Base-by-base conservation (phyloP, 2,797 vertebrate genomes). In the Ibycter americanus region DNA sequence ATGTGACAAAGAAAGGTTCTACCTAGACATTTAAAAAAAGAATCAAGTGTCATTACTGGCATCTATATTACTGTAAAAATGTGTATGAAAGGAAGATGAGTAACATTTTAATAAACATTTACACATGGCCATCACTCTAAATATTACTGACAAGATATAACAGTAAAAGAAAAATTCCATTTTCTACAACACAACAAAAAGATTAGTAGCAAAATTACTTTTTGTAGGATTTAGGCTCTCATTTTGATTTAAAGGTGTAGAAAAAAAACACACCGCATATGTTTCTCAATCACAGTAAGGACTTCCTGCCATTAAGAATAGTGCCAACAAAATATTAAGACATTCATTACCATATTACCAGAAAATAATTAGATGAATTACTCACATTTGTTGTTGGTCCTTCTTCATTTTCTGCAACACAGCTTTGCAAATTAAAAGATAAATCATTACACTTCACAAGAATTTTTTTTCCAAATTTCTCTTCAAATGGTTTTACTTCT, bases 371-470 rank as follows among this genome's bases (percentile, higher is more conserved):
- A 51, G 8, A 29, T 8, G 2, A 90, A 89, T 83, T 95, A 93
- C 98, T 90, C 98, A 99, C 99, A 89, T 99, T 99, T 72, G 99
- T 99, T 3, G 98, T 99, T 21, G 99, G 99, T 54, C 99, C 99
- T 54, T 99, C 99, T 90, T 99, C 99, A n/a, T 99, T 99, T 95
- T 99, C 99, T 4, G 99, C 98, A n/a, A 99, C 98, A 2, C 99
- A 99, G 97, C 99, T 98, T 97, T 99, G 99, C 87, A 99, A 98
- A 98, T 99, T 99, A 98, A 99, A 99, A 38, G 99, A 98, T 84
- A 99, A 98, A 97, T 99, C 99, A 11, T 99, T 98, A 89, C 99
- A 99, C 96, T 98, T 99, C 95, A 99, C 99, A 74, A 99, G 98
- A 96, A 99, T 97, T 90, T 99, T 98, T 97, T 99, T 99, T 23